Percentiles rank a stretch among this genome's conserved stretches.
Evolutionary conservation across 2,113 vertebrate species (phyloP).

Genomic region (Sorex araneus): DNA sequence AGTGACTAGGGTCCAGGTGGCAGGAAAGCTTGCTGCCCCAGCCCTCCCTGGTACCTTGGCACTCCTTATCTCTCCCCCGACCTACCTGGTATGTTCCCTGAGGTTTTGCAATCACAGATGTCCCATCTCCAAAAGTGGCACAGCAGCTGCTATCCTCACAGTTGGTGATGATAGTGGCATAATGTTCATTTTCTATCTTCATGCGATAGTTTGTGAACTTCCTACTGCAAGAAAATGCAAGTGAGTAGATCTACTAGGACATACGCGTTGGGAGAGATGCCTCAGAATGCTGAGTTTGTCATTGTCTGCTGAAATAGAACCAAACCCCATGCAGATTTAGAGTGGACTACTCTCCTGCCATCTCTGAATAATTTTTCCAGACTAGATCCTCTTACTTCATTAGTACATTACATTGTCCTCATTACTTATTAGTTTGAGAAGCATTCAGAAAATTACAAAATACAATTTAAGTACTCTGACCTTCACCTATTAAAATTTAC

Average conservation of each 20-base stretch:
- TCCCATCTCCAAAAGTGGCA: constrained; percentile 93
- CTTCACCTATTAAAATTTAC: not conserved
- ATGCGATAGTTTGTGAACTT: constrained; percentile 65
- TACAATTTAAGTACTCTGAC: not conserved
- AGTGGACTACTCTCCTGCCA: not conserved
- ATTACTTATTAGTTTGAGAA: not conserved
- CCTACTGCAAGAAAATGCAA: constrained; percentile 76
- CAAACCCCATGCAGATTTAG: not conserved
- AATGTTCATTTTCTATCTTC: constrained; percentile 92
- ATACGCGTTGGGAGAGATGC: rapidly evolving
- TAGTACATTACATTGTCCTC: not conserved
- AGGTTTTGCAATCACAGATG: constrained; percentile 91
- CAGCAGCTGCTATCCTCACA: constrained; percentile 89
- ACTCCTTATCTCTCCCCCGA: not conserved
- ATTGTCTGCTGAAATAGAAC: not conserved
- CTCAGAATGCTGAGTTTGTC: no score
- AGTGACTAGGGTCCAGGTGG: rapidly evolving
- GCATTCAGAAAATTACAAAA: not conserved
- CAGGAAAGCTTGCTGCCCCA: not conserved
- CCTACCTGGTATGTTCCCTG: constrained; percentile 93
- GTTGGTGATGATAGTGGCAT: constrained; percentile 92
- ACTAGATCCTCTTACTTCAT: not conserved
- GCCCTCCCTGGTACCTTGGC: not conserved
- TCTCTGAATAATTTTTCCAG: not conserved
- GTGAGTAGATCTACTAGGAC: not conserved